Base-by-base conservation (phyloP, 2,113 vertebrate species). In the Aptenodytes forsteri region DNA sequence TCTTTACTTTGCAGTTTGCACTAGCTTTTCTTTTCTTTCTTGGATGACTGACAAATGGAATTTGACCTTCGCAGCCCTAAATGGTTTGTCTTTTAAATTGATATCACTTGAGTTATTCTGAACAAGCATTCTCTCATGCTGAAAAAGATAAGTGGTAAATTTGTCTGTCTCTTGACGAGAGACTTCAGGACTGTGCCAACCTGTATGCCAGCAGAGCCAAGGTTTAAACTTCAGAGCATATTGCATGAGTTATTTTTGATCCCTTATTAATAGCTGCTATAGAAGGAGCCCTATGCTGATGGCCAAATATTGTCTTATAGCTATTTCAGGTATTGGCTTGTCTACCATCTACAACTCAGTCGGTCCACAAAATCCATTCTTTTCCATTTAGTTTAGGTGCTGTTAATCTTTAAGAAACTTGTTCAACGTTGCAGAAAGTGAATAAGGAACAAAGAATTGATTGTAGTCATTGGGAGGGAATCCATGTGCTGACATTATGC, bases 241-340 rank as follows among this genome's bases (percentile, higher is more conserved):
- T 87, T 95, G 88, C 90, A 20, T 1, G 38, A 61, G 92, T 96
- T 97, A 93, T 96, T 97, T 95, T 87, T 87, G 89, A 92, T 94
- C 83, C 80, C 52, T 67, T 89, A 44, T 93, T 93, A 89, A 96
- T 89, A 96, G 83, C 62, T 77, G 72, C 92, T 93, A 7, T 65
- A 69, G 89, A 89, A 87, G 67, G 70, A 93, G 40, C 36, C 17
- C 38, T 15, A 7, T 9, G 17, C 46, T 84, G 87, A 42, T 30
- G 61, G 83, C 86, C 77, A 90, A 76, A 69, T 89, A 52, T 23
- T 92, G 78, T 83, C 79, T 86, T 81, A 20, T 27, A 38, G 62
- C 42, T 65, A 19, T 73, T 95, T 64, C 0, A 0, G 59, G 36
- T 56, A 12, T 40, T 82, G 72, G 55, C 69, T 82, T 52, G 40